Percentiles rank a stretch among this genome's conserved stretches.
These are phyloP conservation scores for Tragelaphus eurycerus DNA, from an alignment of 2,797 vertebrate genomes.

Conservation along the genomic window DNA sequence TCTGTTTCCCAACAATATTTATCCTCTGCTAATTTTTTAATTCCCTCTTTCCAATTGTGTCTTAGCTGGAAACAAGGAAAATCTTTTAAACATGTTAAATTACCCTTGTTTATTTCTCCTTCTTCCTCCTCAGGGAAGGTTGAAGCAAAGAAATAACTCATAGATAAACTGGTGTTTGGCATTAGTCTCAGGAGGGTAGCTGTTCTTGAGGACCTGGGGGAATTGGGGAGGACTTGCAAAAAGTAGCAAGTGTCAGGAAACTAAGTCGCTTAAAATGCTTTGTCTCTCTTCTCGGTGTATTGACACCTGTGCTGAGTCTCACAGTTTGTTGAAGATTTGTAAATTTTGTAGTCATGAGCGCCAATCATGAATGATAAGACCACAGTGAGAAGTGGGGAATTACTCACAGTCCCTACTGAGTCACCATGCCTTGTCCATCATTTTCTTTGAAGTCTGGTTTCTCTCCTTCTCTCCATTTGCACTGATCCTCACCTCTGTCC, in stretches of 20 bases:
- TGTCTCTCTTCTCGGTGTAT: not conserved
- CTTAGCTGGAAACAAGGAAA: not conserved
- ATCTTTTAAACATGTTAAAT: not conserved
- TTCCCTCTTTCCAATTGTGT: not conserved
- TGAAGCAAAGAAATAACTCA: not conserved
- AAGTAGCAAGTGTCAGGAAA: not conserved
- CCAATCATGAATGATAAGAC: too few species aligned
- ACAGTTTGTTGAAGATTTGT: not conserved
- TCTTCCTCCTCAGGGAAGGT: not conserved
- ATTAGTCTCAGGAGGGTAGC: not conserved
- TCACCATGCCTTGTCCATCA: not conserved
- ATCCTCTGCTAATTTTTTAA: not conserved
- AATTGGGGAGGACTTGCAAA: too few species aligned
- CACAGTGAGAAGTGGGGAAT: not conserved
- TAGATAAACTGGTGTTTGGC: not conserved
- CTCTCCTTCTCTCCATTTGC: not conserved
- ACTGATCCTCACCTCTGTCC: too few species aligned
- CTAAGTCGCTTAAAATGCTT: not conserved
- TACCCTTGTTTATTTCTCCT: not conserved
- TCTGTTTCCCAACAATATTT: not conserved
- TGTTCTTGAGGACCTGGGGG: not conserved
- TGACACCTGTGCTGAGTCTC: accelerated
- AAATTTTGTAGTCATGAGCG: not conserved
- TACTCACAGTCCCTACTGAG: too few species aligned
- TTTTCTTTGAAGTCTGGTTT: not conserved